Percentiles rank a stretch among this genome's conserved stretches.
phyloP scores from a whole-genome alignment of 2,797 vertebrate genomes.

The Novumbra hubbsi region DNA sequence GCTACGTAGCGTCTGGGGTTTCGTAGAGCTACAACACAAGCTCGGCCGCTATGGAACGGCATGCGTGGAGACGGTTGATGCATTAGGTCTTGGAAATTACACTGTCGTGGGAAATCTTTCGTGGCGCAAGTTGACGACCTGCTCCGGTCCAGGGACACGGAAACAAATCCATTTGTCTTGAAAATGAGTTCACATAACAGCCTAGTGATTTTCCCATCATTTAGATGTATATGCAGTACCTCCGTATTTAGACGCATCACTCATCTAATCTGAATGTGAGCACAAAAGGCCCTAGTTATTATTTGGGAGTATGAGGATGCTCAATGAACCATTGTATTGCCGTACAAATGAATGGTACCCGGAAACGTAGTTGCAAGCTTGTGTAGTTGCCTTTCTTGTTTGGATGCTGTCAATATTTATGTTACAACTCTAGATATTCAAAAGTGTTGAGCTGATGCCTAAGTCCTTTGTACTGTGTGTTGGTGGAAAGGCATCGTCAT shows the following conservation, averaged over 20 bases:
- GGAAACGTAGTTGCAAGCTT: constrained; percentile 36
- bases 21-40: background rate
- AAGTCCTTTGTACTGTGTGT: constrained; percentile 1
- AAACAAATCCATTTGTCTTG: constrained; percentile 24
- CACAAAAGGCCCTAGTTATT: constrained; percentile 30
- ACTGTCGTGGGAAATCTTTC: background rate
- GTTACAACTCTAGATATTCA: background rate
- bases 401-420: background rate
- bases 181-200: constrained; percentile 32
- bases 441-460: constrained; percentile 25
- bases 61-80: background rate
- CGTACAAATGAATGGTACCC: constrained; percentile 28
- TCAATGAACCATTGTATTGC: constrained; percentile 31
- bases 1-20: background rate
- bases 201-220: constrained; percentile 49
- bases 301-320: constrained; percentile 22
- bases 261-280: constrained; percentile 50
- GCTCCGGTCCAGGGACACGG: constrained; percentile 29
- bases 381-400: constrained; percentile 20
- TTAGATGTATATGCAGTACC: constrained; percentile 29
- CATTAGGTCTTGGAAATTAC: background rate
- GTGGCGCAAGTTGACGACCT: constrained; percentile 23
- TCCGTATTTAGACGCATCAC: constrained; percentile 27
- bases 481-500: background rate
- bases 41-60: background rate